Evolutionary conservation across 2,888 invertebrate species (phyloP).

Genomic region (Amaurobius ferox): DNA sequence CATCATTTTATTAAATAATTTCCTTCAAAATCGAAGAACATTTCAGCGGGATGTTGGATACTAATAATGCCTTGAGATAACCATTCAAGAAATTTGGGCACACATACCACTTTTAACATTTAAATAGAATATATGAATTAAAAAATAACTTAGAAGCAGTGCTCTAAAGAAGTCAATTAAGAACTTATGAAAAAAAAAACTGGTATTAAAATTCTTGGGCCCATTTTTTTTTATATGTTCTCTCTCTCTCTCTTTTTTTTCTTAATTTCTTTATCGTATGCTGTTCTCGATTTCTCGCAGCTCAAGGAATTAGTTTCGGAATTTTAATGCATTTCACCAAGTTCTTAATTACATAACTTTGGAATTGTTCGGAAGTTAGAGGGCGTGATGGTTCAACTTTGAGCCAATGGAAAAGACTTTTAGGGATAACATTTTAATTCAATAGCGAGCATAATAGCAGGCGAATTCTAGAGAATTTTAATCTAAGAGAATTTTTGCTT

Average conservation of each 20-base stretch:
- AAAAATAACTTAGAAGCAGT: slow-evolving; percentile 17
- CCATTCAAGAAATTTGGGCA: slow-evolving; percentile 18
- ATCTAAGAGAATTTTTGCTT: not conserved
- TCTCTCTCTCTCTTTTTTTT: not conserved
- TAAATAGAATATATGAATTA: slow-evolving; percentile 7
- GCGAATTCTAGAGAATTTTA: not conserved
- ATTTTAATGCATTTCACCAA: slow-evolving; percentile 67
- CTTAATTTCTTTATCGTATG: no score
- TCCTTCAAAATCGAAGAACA: not conserved
- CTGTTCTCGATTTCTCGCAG: slow-evolving; percentile 39
- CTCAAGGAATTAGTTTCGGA: slow-evolving; percentile 56
- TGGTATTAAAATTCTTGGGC: slow-evolving; percentile 61
- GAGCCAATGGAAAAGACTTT: slow-evolving; percentile 4
- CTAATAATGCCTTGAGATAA: not conserved
- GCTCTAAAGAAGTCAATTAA: slow-evolving; percentile 67
- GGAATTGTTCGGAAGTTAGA: slow-evolving; percentile 38
- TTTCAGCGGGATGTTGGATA: not conserved
- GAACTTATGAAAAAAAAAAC: slow-evolving; percentile 61
- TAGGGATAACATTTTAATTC: not conserved
- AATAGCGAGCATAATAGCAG: not conserved
- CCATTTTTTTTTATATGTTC: slow-evolving; percentile 20
- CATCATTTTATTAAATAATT: not conserved
- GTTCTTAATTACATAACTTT: slow-evolving; percentile 70
- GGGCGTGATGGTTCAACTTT: slow-evolving; percentile 11
- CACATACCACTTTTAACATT: slow-evolving; percentile 19